Evolutionary conservation across 2,113 vertebrate species (phyloP).

Genomic region (Caranx melampygus): DNA sequence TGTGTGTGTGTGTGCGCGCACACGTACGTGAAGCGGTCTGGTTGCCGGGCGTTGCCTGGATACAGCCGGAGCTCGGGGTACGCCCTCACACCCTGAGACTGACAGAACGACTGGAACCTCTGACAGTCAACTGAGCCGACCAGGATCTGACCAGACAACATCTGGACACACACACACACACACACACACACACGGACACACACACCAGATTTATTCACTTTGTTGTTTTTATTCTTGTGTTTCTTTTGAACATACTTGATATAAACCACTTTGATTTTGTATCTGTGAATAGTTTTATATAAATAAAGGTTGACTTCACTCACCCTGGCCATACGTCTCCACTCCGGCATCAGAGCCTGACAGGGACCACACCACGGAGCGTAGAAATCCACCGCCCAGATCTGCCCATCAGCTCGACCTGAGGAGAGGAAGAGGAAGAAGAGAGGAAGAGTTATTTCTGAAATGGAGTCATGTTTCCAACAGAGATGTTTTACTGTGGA

Average conservation of each 20-base stretch:
- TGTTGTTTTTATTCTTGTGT: no score
- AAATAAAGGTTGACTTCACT: no score
- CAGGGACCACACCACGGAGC: conserved; percentile 98
- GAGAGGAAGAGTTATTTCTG: no score
- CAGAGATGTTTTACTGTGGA: no score
- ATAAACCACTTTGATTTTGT: no score
- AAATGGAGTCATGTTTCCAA: no score
- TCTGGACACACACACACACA: conserved; percentile 14
- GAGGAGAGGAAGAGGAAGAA: no score
- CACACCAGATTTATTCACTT: no score
- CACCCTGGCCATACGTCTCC: conserved; percentile 98
- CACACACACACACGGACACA: no score
- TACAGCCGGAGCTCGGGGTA: conserved; percentile 97
- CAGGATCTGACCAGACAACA: conserved; percentile 85
- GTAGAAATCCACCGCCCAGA: conserved; percentile 96
- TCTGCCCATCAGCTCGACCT: conserved; percentile 77
- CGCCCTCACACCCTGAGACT: conserved; percentile 87
- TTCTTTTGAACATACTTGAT: no score
- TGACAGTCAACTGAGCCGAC: conserved; percentile 96
- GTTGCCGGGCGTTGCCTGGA: conserved; percentile 80
- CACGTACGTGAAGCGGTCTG: conserved; percentile 88
- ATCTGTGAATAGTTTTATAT: no score
- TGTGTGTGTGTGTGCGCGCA: no score
- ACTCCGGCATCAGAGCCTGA: conserved; percentile 95
- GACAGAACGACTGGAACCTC: conserved; percentile 91